These are phyloP conservation scores for Orestias chungarensis DNA, from an alignment of 2,797 vertebrate species.

Conservation along the genomic window DNA sequence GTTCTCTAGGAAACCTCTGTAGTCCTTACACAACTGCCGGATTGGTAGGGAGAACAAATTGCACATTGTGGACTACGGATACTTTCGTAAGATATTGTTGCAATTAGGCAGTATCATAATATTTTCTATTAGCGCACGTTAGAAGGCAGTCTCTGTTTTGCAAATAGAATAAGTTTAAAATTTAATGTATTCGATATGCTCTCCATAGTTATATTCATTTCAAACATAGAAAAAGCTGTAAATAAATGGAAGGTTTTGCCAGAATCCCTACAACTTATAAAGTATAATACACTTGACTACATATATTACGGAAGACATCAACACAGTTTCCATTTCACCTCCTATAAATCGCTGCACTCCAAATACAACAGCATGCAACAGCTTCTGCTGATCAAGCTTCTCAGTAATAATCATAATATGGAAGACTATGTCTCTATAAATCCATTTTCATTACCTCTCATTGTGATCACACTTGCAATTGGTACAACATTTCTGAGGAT, in stretches of 20 bases:
- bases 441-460: background rate
- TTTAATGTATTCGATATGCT: no score
- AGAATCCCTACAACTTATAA: constrained; percentile 52
- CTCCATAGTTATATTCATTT: constrained; percentile 62
- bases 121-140: constrained; percentile 15
- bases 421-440: constrained; percentile 14
- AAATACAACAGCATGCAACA: constrained; percentile 37
- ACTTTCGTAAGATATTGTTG: background rate
- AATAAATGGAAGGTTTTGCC: constrained; percentile 54
- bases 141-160: constrained; percentile 29
- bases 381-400: constrained; percentile 61
- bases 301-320: constrained; percentile 74
- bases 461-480: background rate
- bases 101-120: constrained; percentile 15
- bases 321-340: constrained; percentile 72
- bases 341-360: constrained; percentile 69
- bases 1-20: background rate
- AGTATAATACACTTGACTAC: constrained; percentile 61
- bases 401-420: constrained; percentile 60
- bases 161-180: constrained; percentile 40
- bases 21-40: background rate
- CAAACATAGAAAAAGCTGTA: constrained; percentile 49
- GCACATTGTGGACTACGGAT: background rate
- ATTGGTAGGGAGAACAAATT: background rate
- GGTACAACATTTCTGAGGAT: background rate